Evolutionary conservation across 2,797 vertebrate species (phyloP), one percentile per base, ranked within the genome.

Genomic region (Stomatorhinus walkeri): DNA sequence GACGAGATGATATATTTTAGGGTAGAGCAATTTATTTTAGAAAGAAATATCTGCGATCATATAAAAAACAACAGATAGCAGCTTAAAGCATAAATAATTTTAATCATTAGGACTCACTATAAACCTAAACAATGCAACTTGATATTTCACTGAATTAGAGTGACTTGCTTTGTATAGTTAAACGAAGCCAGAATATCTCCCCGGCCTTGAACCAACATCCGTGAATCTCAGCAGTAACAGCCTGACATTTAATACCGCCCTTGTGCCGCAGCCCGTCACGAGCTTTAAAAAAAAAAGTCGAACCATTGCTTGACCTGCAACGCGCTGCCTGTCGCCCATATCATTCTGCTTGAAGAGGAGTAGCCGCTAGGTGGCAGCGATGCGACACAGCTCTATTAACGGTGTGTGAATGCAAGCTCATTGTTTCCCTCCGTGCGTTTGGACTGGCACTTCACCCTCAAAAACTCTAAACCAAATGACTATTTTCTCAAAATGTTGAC

Each of bases 341-440:
- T 36, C 51, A 28, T 52, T 22, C 51, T 14, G 14, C 36, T 64
- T 10, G 36, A 46, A 40, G 4, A 40, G 4, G 32, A 43, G 7
- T 46, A 1, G 54, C 86, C 86, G 4, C 86, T 68, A 87, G 86
- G 22, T 87, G 86, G 86, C 86, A 64, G 54, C 19, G 36, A 46
- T 46, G 86, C 36, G 56, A 61, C 86, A 49, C 86, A 43, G 7
- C 52, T 43, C 36, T 40, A 14, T 46, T 68, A 87, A 46, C n/a
- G 32, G 48, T 43, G 36, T 46, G 36, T 8, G 86, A 16, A 28
- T 22, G 19, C 86, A 40, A 59, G 85, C 14, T 85, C 83, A 32
- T 32, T 52, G 48, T 49, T 52, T 52, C 24, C 14, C 52, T 56
- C 9, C 3, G 14, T 36, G 85, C 19, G 6, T 85, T 52, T 28